Evolutionary conservation across 1,140 invertebrate species (phyloP), one percentile per base, ranked within the genome.

Genomic region (Lordiphosa mommai): DNA sequence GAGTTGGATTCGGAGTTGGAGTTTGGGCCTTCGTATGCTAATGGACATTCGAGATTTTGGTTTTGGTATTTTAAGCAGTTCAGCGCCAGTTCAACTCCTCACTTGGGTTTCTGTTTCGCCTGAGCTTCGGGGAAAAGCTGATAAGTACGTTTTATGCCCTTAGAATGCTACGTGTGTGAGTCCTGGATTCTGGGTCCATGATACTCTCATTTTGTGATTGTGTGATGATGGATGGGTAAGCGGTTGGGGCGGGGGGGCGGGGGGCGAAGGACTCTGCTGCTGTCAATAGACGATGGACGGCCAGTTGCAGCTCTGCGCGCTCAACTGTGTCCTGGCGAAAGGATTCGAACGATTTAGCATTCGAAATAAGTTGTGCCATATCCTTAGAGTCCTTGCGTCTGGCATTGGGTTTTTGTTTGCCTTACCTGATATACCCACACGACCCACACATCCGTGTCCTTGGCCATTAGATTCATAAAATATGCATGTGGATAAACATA

Each of bases 21-120:
- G 63, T 57, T 73, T 69, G 63, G 64, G 63, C 41, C 67, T 43
- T 53, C 70, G 79, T 85, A 85, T 85, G 80, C 80, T 85, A 85
- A 85, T 85, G 79, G 79, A 86, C 79, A 85, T 86, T 86, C 70
- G 79, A 86, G 80, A 85, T 85, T 85, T 84, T 76, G 76, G 76
- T 80, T 80, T 71, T 80, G 80, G 80, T 86, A 85, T 85, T 79
- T 77, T 85, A 84, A 85, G 79, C 79, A 70, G 79, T 77, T 84
- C 72, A 60, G 59, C 38, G 47, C 40, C 23, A 27, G n/a, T n/a
- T n/a, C n/a, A n/a, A n/a, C n/a, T n/a, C n/a, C n/a, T n/a, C n/a
- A n/a, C n/a, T 61, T 57, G 23, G 58, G 74, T 60, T 80, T 47
- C 49, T 58, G 70, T 59, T 61, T 55, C 34, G 56, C 51, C 33